These are phyloP conservation scores for Luehdorfia chinensis DNA, from an alignment of 1,140 invertebrate species.

Conservation along the genomic window DNA sequence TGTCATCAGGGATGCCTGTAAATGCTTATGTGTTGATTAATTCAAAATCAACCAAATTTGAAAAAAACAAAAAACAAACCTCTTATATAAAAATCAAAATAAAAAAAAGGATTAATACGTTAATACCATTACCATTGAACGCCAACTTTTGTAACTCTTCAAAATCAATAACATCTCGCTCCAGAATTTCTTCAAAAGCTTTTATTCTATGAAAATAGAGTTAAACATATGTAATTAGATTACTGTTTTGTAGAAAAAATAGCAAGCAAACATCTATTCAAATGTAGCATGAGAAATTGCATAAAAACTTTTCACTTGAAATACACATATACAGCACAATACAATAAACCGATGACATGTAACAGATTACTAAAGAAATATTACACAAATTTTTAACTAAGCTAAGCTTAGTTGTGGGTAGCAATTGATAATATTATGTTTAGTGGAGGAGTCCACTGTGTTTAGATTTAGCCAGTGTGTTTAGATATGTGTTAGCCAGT, in stretches of 20 bases:
- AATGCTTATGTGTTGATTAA: slow-evolving; percentile 7
- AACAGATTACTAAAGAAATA: neutral
- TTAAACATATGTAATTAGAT: neutral
- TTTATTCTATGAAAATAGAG: slow-evolving; percentile 79
- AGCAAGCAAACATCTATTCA: neutral
- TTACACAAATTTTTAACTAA: neutral
- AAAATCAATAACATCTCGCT: slow-evolving; percentile 83
- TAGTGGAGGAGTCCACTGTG: too few species aligned
- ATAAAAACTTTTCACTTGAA: neutral
- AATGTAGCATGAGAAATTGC: neutral
- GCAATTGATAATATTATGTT: neutral
- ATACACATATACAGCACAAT: neutral
- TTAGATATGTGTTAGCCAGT: slow-evolving; percentile 5
- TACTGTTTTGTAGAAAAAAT: neutral
- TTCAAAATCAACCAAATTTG: neutral
- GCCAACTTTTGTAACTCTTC: slow-evolving; percentile 81
- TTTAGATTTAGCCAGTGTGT: neutral
- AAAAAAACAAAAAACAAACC: too few species aligned
- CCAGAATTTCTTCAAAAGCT: slow-evolving; percentile 84
- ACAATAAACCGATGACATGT: neutral
- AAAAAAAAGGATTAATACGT: too few species aligned
- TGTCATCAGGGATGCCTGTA: slow-evolving; percentile 89
- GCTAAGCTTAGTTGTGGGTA: too few species aligned
- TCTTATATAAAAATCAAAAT: too few species aligned
- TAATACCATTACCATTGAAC: slow-evolving; percentile 91